Base-by-base conservation (phyloP, 1,140 invertebrate genomes). In the Delia radicum region DNA sequence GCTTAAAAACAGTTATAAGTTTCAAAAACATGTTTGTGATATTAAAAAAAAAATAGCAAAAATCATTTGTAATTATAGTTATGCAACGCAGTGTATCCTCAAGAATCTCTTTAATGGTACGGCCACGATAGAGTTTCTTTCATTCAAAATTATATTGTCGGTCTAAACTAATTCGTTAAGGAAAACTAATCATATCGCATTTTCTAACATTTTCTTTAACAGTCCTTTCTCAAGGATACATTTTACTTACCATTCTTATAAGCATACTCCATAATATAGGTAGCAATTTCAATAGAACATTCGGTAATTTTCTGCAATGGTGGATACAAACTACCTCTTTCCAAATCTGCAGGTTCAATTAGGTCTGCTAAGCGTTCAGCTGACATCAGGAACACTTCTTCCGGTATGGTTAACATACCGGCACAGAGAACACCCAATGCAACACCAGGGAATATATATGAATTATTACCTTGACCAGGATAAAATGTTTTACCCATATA, bases 381-480 rank as follows among this genome's bases (percentile, higher is more conserved):
- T 26, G 96, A 93, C 6, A 95, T 89, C 12, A 99, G 88, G 90
- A 99, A 98, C 28, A 94, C 90, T 77, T 96, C 93, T 80, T 99
- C 95, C 1, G 92, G 91, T 82, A 98, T 96, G 78, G 91, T 93
- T 79, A 92, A 89, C 84, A 97, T 93, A 72, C 94, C 94, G 46
- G 92, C 91, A 80, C 90, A 91, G 74, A 98, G 92, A 33, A 94
- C 93, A 63, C 93, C 97, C 6, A 98, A 88, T 21, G 94, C 96
- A 18, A 98, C 91, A 28, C 96, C 97, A 24, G 97, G 97, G 89
- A 98, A 98, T 80, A 98, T 97, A 87, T 98, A 99, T 0, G 96
- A 93, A 87, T 99, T 99, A 87, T 99, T 99, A 76, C 96, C 96
- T 88, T 99, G 97, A 0, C 97, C 97, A 1, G 97, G 95, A 82